phyloP scores from a whole-genome alignment of 2,113 vertebrate genomes.

The Calidris pugnax region DNA sequence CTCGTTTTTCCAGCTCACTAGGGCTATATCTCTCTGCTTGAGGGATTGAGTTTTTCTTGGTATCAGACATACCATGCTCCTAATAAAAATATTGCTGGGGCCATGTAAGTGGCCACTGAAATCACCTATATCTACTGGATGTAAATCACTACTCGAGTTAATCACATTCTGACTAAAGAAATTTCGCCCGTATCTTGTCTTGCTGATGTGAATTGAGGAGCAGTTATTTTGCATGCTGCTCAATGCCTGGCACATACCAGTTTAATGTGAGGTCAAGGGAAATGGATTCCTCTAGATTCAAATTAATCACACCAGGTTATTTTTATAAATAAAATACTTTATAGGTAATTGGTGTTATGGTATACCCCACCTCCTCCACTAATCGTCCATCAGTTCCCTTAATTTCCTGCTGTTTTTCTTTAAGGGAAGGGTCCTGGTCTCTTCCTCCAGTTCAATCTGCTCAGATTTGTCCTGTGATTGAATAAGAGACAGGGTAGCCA shows the following conservation, averaged over 20 bases:
- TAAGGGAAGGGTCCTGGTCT: neutral
- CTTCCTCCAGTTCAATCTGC: constrained; percentile 58
- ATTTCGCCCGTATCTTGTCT: neutral
- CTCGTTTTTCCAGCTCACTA: neutral
- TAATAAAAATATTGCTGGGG: neutral
- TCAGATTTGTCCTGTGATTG: constrained; percentile 59
- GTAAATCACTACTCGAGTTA: neutral
- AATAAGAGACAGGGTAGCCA: constrained; percentile 56
- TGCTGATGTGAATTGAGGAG: neutral
- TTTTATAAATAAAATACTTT: neutral
- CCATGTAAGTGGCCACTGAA: neutral
- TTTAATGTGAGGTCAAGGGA: neutral
- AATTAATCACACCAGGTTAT: neutral
- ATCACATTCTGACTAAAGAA: neutral
- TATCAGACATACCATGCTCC: neutral
- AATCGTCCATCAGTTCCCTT: neutral
- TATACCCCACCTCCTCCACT: neutral
- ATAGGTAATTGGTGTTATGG: neutral
- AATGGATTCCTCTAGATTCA: neutral
- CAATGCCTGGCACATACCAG: neutral
- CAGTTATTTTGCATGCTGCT: neutral
- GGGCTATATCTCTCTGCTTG: neutral
- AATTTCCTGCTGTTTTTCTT: neutral
- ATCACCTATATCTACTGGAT: accelerated
- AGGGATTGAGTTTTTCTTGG: neutral